Evolutionary conservation across 2,113 vertebrate genomes (phyloP).

Genomic region (Muntiacus muntjak): DNA sequence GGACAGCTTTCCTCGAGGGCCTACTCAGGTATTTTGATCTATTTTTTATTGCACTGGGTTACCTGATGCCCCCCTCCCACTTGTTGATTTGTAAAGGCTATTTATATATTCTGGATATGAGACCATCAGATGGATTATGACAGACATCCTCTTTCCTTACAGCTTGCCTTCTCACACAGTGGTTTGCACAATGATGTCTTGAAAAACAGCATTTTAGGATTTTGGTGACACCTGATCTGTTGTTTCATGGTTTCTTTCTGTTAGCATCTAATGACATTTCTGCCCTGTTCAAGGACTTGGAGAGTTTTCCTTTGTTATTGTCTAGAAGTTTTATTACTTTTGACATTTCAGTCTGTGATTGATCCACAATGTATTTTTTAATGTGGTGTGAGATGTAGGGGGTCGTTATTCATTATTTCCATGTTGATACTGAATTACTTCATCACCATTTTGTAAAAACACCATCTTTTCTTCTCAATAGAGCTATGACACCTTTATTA

Average conservation of each 20-base stretch:
- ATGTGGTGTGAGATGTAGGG: not conserved
- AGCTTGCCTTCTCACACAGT: not conserved
- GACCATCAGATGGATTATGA: too few relatives aligned
- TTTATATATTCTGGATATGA: not conserved
- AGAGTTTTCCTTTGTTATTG: not conserved
- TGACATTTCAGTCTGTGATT: too few relatives aligned
- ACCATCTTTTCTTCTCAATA: accelerated
- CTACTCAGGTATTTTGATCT: not conserved
- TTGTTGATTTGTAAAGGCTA: not conserved
- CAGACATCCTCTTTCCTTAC: not conserved
- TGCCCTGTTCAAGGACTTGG: not conserved
- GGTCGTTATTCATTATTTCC: not conserved
- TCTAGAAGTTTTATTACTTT: not conserved
- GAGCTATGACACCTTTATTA: not conserved
- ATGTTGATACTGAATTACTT: not conserved
- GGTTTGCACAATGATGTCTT: not conserved
- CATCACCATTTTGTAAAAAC: too few relatives aligned
- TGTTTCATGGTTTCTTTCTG: not conserved
- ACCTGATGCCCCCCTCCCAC: not conserved
- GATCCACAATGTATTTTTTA: not conserved
- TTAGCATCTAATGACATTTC: not conserved
- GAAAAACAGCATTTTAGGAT: not conserved
- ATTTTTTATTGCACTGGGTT: not conserved
- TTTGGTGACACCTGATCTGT: not conserved
- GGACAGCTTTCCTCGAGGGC: not conserved